Conservation (phyloP, 1,140 invertebrate species). For the Drosophila burlai region DNA sequence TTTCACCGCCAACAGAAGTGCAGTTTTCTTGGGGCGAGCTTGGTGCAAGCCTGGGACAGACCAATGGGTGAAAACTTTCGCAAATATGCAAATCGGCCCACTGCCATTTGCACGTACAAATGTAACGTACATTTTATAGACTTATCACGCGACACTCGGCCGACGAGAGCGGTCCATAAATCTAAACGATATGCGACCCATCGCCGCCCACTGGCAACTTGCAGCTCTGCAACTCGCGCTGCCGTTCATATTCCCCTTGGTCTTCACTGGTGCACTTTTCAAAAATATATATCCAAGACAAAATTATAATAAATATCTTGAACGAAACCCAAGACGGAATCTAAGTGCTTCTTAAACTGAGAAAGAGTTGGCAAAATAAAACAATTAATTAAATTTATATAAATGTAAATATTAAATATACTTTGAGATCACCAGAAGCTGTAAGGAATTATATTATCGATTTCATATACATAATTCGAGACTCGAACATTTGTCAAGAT, state of each 20-base stretch:
- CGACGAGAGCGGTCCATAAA: constrained; percentile 67
- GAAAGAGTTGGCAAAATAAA: neutral
- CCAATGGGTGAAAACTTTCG: constrained; percentile 56
- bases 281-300: neutral
- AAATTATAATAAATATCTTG: neutral
- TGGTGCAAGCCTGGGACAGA: neutral
- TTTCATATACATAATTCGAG: too few species aligned
- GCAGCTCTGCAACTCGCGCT: constrained; percentile 17
- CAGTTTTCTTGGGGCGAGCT: constrained; percentile 22
- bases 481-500: neutral
- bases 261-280: neutral
- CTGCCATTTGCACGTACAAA: constrained; percentile 79
- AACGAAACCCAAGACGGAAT: neutral
- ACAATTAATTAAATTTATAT: neutral
- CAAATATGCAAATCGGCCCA: constrained; percentile 79
- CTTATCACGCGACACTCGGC: constrained; percentile 76
- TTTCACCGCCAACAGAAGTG: constrained; percentile 59
- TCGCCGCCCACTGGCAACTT: constrained; percentile 56
- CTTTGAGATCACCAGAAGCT: neutral
- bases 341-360: too few species aligned
- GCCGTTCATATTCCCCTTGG: constrained; percentile 29
- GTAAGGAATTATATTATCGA: neutral
- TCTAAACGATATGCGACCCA: constrained; percentile 78
- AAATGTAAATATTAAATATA: neutral
- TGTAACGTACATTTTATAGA: constrained; percentile 79